phyloP scores from a whole-genome alignment of 2,888 invertebrate genomes.

The Hedychridium roseum region DNA sequence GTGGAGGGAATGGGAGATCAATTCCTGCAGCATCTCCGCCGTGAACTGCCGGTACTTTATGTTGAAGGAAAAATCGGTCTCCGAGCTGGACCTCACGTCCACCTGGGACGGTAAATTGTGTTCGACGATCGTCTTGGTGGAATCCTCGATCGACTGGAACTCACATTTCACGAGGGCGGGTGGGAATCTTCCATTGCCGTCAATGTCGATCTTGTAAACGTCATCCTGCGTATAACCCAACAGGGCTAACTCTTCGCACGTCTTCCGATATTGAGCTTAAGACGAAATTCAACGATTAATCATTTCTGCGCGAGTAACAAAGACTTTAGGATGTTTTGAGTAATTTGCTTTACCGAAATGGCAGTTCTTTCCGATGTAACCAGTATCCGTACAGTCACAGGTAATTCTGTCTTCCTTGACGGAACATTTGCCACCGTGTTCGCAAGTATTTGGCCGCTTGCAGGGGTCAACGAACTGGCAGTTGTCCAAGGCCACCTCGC shows the following conservation, averaged over 20 bases:
- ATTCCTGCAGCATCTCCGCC: constrained; percentile 88
- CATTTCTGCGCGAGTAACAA: too few species aligned
- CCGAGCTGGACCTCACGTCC: constrained; percentile 81
- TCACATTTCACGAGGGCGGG: constrained; percentile 93
- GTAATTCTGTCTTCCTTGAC: constrained; percentile 87
- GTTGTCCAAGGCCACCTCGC: constrained; percentile 89
- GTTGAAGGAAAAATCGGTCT: constrained; percentile 83
- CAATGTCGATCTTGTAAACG: constrained; percentile 92
- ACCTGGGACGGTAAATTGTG: constrained; percentile 91
- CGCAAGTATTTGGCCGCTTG: constrained; percentile 88
- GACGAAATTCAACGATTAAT: constrained; percentile 2
- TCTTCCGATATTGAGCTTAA: constrained; percentile 84
- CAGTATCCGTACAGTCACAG: constrained; percentile 90
- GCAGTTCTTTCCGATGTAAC: constrained; percentile 92
- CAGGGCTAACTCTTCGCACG: constrained; percentile 90
- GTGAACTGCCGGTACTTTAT: constrained; percentile 90
- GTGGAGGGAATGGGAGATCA: constrained; percentile 87
- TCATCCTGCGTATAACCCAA: constrained; percentile 89
- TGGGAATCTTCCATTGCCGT: constrained; percentile 91
- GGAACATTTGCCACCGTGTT: constrained; percentile 90
- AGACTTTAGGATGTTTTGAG: too few species aligned
- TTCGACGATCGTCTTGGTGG: constrained; percentile 87
- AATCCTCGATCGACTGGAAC: constrained; percentile 86
- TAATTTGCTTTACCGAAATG: constrained; percentile 87
- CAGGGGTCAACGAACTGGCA: constrained; percentile 91